phyloP scores from a whole-genome alignment of 1,140 invertebrate species.

The Apocrypta bakeri region DNA sequence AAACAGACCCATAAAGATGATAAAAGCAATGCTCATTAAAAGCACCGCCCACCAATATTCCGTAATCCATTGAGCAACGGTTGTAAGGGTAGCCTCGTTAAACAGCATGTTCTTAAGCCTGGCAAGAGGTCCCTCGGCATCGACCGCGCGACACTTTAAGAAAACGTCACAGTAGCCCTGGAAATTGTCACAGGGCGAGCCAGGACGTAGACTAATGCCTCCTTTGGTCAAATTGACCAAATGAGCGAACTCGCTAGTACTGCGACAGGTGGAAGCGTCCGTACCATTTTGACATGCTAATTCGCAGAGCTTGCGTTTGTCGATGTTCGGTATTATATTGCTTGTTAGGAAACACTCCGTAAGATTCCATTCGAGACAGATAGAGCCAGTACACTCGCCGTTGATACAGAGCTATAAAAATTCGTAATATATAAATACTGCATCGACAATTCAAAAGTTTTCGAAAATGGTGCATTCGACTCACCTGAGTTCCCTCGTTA shows the following conservation, averaged over 20 bases:
- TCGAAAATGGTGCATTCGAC: neutral
- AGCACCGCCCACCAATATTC: conserved; percentile 98
- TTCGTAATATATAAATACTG: too few relatives aligned
- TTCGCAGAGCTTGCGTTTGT: conserved; percentile 94
- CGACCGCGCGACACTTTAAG: conserved; percentile 96
- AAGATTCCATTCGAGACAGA: conserved; percentile 95
- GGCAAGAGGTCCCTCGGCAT: conserved; percentile 97
- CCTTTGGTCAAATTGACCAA: conserved; percentile 85
- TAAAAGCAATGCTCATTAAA: conserved; percentile 91
- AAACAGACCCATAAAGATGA: conserved; percentile 98
- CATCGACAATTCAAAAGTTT: too few relatives aligned
- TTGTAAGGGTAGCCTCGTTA: conserved; percentile 90
- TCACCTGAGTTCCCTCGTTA: conserved; percentile 85
- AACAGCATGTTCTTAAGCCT: conserved; percentile 97
- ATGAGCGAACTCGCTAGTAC: conserved; percentile 88
- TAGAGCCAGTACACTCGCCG: conserved; percentile 96
- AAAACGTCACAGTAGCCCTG: conserved; percentile 99
- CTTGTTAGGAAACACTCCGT: conserved; percentile 97
- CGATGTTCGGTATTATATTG: conserved; percentile 85
- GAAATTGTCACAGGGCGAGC: conserved; percentile 98
- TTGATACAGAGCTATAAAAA: conserved; percentile 84
- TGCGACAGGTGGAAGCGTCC: conserved; percentile 85
- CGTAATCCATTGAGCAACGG: conserved; percentile 91
- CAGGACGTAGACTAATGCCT: conserved; percentile 91
- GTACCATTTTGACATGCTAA: conserved; percentile 94